phyloP scores from a whole-genome alignment of 2,797 vertebrate species.

The Onychomys torridus region DNA sequence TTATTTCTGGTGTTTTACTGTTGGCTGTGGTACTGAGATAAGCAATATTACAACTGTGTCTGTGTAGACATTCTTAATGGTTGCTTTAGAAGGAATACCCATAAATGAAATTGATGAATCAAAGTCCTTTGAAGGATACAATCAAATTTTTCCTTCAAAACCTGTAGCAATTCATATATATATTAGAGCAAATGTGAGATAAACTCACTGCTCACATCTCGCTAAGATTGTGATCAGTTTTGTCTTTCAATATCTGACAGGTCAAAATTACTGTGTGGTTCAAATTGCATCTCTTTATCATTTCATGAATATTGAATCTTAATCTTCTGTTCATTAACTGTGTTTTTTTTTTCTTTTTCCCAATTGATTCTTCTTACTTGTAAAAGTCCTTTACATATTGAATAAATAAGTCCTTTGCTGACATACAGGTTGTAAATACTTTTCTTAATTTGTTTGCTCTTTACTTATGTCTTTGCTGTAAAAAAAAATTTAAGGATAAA shows the following conservation, averaged over 20 bases:
- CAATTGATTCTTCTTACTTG: neutral
- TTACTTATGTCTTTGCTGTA: neutral
- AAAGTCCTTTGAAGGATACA: neutral
- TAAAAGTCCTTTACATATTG: neutral
- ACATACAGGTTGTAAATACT: neutral
- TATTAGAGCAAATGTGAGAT: neutral
- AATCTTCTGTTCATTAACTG: neutral
- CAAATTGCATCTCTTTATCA: neutral
- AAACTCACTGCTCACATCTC: neutral
- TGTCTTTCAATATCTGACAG: neutral
- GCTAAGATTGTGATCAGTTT: neutral
- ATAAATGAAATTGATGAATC: neutral
- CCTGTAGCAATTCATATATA: neutral
- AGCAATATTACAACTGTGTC: neutral
- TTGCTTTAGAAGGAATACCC: neutral
- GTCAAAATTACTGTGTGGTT: neutral
- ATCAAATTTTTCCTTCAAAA: neutral
- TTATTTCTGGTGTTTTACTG: neutral
- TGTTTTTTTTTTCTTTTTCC: neutral
- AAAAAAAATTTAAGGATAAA: neutral
- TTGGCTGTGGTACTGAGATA: neutral
- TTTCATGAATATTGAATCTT: neutral
- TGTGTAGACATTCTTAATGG: neutral
- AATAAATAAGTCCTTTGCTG: conserved; percentile 11
- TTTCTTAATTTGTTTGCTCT: neutral